A percentile compares a stretch with the other conserved stretches of the same genome.
phyloP scores from a whole-genome alignment of 2,797 vertebrate genomes.

The Cyclopterus lumpus region DNA sequence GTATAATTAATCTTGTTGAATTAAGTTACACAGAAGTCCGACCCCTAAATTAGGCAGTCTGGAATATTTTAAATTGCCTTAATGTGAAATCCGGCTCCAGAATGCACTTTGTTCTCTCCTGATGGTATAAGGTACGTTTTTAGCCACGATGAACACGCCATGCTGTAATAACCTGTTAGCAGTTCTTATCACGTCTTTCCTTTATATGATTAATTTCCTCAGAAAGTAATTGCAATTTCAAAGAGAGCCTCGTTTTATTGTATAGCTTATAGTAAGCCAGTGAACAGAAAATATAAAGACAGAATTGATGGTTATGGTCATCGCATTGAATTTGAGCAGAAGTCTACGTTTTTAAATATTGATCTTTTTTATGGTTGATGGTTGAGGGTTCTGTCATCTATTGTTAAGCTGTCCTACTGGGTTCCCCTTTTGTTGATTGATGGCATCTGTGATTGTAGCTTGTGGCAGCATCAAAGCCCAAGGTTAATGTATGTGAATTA shows the following conservation, averaged over 20 bases:
- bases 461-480: neutral
- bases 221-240: conserved; percentile 78
- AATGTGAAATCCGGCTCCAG: conserved; percentile 82
- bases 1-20: conserved; percentile 99
- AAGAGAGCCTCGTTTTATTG: conserved; percentile 66
- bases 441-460: neutral
- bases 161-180: conserved; percentile 82
- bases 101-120: conserved; percentile 83
- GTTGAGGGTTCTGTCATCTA: neutral
- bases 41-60: conserved; percentile 91
- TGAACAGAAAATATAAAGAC: conserved; percentile 53
- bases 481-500: neutral
- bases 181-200: conserved; percentile 81
- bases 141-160: conserved; percentile 65
- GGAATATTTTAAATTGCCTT: conserved; percentile 93
- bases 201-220: conserved; percentile 82
- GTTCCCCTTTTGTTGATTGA: neutral
- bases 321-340: conserved; percentile 29
- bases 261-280: conserved; percentile 54
- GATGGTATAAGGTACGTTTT: conserved; percentile 76
- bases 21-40: conserved; percentile 94
- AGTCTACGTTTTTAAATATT: neutral
- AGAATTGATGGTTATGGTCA: conserved; percentile 33
- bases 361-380: conserved; percentile 21
- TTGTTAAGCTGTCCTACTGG: neutral